phyloP scores from a whole-genome alignment of 2,113 vertebrate species.

The Riparia riparia region DNA sequence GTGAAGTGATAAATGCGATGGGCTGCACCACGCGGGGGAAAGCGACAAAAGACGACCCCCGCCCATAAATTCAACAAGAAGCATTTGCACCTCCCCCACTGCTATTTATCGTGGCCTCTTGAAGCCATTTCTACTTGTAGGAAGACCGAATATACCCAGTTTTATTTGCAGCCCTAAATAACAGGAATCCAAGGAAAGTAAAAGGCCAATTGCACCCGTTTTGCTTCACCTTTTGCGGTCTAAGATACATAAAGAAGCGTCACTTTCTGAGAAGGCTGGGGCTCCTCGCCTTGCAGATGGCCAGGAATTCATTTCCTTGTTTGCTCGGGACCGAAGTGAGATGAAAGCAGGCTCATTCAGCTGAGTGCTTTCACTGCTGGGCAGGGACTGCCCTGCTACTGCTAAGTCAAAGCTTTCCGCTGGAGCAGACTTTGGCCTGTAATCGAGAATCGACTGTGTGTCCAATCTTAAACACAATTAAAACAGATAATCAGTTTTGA shows the following conservation, averaged over 20 bases:
- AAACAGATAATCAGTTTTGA: background rate
- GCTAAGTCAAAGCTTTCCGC: accelerated
- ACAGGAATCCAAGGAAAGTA: background rate
- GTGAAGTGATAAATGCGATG: accelerated
- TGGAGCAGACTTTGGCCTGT: background rate
- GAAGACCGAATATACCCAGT: background rate
- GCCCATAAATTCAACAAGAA: background rate
- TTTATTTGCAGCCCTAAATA: background rate
- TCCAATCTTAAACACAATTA: background rate
- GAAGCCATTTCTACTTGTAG: too few species aligned
- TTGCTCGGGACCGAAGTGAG: background rate
- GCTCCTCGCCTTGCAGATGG: background rate
- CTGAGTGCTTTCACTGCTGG: background rate
- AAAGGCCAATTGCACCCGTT: accelerated
- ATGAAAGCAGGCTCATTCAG: background rate
- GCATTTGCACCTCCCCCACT: accelerated
- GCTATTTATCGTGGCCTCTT: background rate
- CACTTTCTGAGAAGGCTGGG: accelerated
- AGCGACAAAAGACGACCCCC: accelerated
- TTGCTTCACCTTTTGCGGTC: background rate
- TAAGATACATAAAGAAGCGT: accelerated
- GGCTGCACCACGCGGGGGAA: accelerated
- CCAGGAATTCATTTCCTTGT: background rate
- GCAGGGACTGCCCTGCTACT: accelerated
- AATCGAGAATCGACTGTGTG: background rate